A percentile compares a stretch with the other conserved stretches of the same genome.
These are phyloP conservation scores for Branchipolynoe longqiensis DNA, from an alignment of 2,888 invertebrate species.

Conservation along the genomic window DNA sequence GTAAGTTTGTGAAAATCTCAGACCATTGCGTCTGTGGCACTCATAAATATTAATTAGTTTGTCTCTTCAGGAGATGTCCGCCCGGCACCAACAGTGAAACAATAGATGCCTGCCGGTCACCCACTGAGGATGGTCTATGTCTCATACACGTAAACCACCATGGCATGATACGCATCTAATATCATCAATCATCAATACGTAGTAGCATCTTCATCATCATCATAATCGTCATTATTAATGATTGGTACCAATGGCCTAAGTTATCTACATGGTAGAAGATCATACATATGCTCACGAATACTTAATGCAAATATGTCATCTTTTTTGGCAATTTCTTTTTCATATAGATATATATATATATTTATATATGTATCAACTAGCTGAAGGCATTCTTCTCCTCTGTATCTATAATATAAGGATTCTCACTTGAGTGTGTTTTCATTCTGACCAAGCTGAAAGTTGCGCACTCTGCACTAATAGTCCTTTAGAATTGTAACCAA, in stretches of 20 bases:
- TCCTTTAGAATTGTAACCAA: slow-evolving; percentile 53
- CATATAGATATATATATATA: too few relatives aligned
- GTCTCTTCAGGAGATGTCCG: slow-evolving; percentile 14
- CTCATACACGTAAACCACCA: slow-evolving; percentile 39
- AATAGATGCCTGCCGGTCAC: slow-evolving; percentile 15
- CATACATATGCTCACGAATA: slow-evolving; percentile 56
- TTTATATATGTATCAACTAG: slow-evolving; percentile 56
- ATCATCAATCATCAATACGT: slow-evolving; percentile 41
- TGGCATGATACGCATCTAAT: slow-evolving; percentile 16
- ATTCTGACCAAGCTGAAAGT: slow-evolving; percentile 34
- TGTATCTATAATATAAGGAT: slow-evolving; percentile 41
- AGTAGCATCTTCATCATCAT: slow-evolving; percentile 21
- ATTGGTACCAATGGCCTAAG: slow-evolving; percentile 45
- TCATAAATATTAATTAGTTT: slow-evolving; percentile 52
- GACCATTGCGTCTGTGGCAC: slow-evolving; percentile 52
- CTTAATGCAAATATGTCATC: slow-evolving; percentile 56
- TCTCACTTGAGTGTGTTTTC: slow-evolving; percentile 30
- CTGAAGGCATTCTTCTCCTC: slow-evolving; percentile 57
- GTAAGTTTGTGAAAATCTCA: slow-evolving; percentile 44
- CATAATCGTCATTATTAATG: slow-evolving; percentile 42
- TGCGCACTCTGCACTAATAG: slow-evolving; percentile 49
- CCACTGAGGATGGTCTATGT: slow-evolving; percentile 44
- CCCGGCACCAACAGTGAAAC: slow-evolving; percentile 38
- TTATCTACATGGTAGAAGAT: slow-evolving; percentile 56
- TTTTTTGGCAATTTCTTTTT: slow-evolving; percentile 43